These are phyloP conservation scores for Sebastes kiyomatsui DNA, from an alignment of 2,797 vertebrate species.

Conservation along the genomic window DNA sequence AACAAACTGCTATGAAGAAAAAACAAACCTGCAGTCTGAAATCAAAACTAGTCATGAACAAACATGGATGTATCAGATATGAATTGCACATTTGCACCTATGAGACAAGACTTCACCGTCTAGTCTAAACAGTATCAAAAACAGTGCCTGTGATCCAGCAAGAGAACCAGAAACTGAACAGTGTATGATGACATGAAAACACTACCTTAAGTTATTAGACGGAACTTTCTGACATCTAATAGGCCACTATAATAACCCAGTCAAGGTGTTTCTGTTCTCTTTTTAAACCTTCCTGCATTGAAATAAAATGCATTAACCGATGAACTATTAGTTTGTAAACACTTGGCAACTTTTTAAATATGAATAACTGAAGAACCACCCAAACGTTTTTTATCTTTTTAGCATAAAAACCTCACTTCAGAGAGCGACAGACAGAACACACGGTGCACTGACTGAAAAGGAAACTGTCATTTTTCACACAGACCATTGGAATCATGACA, in stretches of 20 bases:
- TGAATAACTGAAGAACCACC: constrained; percentile 44
- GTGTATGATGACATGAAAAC: constrained; percentile 46
- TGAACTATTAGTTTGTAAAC: constrained; percentile 71
- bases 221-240: constrained; percentile 24
- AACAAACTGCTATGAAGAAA: constrained; percentile 43
- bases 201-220: constrained; percentile 29
- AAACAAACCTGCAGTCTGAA: constrained; percentile 42
- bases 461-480: constrained; percentile 34
- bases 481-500: constrained; percentile 42
- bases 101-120: constrained; percentile 59
- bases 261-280: constrained; percentile 37
- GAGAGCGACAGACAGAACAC: constrained; percentile 46
- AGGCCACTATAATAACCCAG: constrained; percentile 62
- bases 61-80: constrained; percentile 46
- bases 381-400: constrained; percentile 6
- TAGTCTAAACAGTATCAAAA: constrained; percentile 63
- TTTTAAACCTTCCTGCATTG: constrained; percentile 35
- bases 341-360: constrained; percentile 77
- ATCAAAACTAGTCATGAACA: constrained; percentile 32
- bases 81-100: constrained; percentile 70
- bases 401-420: constrained; percentile 29
- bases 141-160: constrained; percentile 71
- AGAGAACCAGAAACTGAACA: constrained; percentile 55
- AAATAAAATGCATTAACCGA: constrained; percentile 33
- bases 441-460: constrained; percentile 60